Evolutionary conservation across 2,888 invertebrate genomes (phyloP), one percentile per base, ranked within the genome.

Genomic region (Nebria brevicollis): DNA sequence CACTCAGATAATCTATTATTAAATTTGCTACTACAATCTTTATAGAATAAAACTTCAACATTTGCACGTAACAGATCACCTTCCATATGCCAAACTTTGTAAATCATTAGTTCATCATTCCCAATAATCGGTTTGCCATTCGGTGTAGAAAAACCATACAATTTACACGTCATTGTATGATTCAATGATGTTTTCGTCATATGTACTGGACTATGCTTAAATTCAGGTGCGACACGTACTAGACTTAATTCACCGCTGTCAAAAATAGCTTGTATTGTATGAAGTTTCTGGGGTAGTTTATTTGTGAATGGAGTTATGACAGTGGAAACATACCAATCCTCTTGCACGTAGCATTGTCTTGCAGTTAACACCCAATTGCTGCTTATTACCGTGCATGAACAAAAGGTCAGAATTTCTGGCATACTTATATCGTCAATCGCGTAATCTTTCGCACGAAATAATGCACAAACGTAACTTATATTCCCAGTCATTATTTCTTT

Each of bases 41-140:
- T 65, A 25, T 72, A 65, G 66, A 34, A 41, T 26, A 76, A 26
- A 64, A 72, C 76, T 76, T 75, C 64, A 25, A 81, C 72, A 64
- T 81, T 20, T n/a, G 42, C 42, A 65, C 64, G 75, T n/a, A 81
- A 42, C 41, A 81, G 66, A 25, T 81, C 72, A 4, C 80, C 80
- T 42, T 81, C 64, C 80, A 81, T 81, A 41, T 81, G 70, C 80
- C 80, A 81, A n/a, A 81, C 72, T 81, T 81, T 81, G 70, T 81
- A 81, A 81, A 81, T 70, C 34, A 81, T 43, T 65, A 8, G 13
- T 11, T 75, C 20, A 41, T 26, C 8, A 41, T n/a, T 70, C 42
- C 80, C 80, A 54, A 26, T 26, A 41, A 81, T 70, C 2, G 80
- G 64, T 81, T 75, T 43, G 26, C 72, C 72, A 41, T 81, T 64